Evolutionary conservation across 2,888 invertebrate genomes (phyloP), one percentile per base, ranked within the genome.

Genomic region (Drosophila fungiperda): DNA sequence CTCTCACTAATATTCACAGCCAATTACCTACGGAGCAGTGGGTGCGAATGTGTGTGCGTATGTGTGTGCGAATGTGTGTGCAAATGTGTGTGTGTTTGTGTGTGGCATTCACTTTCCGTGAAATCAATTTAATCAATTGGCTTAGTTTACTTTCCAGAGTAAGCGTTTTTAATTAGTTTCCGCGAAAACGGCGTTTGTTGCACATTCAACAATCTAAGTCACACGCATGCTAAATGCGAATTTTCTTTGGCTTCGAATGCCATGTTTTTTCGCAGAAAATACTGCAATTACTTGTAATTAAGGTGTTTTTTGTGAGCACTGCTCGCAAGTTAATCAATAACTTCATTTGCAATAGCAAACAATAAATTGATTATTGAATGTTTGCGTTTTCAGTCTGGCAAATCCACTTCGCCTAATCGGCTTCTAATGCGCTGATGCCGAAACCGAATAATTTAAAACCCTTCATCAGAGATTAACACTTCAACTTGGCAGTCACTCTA

Each of bases 121-220:
- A 82, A 82, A 65, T 74, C 82, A 82, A 82, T 79, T 79, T 70
- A 82, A 82, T 82, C 76, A 74, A 79, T 76, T 71, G 73, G 48
- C 72, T 70, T 76, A 76, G 72, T 73, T 70, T 86, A 65, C 65
- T 74, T 79, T 81, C 57, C 62, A 33, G 61, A 63, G 73, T 71
- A 78, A 69, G 71, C 74, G 69, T 54, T 58, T 67, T 55, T 68
- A 66, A 64, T 32, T 65, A 55, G 64, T 85, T 85, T 87, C 87
- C 32, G 52, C 55, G 85, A 87, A 87, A 26, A 70, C 29, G 66
- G 49, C 55, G 1, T 76, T 76, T 53, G 26, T 38, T 40, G 15
- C 20, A 33, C 54, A 57, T 69, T 60, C 29, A 62, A 38, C 64
- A 73, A 62, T 65, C 50, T 57, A 17, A 57, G 20, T 42, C 32